Conservation (phyloP, 2,888 invertebrate genomes). For the Coelinius sp. region DNA sequence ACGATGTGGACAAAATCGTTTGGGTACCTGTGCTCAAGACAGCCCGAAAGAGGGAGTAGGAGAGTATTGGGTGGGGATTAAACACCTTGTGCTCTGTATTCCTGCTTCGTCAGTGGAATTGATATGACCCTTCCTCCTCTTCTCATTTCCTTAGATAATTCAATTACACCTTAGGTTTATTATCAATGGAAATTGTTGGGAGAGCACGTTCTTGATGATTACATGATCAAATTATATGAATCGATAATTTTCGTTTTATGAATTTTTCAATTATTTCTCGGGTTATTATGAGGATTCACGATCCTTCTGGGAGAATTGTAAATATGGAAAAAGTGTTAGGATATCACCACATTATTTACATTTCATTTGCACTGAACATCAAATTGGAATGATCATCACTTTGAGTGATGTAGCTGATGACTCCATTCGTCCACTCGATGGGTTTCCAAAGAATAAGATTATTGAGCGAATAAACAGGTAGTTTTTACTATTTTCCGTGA, state of each 20-base stretch:
- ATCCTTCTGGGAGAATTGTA: background rate
- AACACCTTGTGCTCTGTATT: constrained; percentile 20
- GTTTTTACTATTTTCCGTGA: background rate
- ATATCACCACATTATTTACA: constrained; percentile 10
- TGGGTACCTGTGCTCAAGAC: background rate
- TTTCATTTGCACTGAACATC: background rate
- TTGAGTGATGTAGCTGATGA: background rate
- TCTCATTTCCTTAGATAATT: background rate
- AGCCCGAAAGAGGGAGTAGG: background rate
- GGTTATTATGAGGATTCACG: background rate
- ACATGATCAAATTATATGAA: no score
- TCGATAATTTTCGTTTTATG: no score
- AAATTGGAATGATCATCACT: constrained; percentile 2
- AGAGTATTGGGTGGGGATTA: background rate
- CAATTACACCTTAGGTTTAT: no score
- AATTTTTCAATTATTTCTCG: background rate
- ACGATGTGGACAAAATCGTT: constrained; percentile 45
- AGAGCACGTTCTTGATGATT: no score
- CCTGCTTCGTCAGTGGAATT: background rate
- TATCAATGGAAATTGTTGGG: no score
- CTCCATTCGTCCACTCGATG: background rate
- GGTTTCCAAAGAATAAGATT: background rate
- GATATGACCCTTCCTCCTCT: background rate
- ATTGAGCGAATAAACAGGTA: background rate
- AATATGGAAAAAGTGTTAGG: background rate